Conservation (phyloP, 2,888 invertebrate genomes). For the Argyresthia goedartella region DNA sequence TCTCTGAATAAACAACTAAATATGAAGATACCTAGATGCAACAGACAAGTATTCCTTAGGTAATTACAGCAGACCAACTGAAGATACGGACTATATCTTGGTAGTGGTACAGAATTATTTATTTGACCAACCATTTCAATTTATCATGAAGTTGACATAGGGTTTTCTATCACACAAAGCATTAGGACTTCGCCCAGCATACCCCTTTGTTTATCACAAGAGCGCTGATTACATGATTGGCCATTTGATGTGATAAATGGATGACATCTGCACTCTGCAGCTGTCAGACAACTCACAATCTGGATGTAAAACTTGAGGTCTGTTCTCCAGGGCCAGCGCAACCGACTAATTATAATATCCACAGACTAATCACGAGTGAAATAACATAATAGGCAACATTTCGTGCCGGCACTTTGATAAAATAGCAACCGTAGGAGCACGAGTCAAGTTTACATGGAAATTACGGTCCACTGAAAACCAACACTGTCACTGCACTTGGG, state of each 20-base stretch:
- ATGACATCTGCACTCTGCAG: constrained; percentile 18
- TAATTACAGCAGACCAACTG: no score
- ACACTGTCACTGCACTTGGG: constrained; percentile 33
- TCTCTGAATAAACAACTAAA: no score
- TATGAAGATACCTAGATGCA: no score
- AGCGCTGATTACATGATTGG: constrained; percentile 23
- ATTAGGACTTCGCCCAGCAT: constrained; percentile 19
- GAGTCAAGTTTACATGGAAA: neutral
- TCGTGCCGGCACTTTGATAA: constrained; percentile 36
- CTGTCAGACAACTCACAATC: constrained; percentile 14
- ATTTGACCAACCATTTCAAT: no score
- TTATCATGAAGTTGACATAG: no score
- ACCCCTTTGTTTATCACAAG: constrained; percentile 45
- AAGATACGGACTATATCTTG: no score
- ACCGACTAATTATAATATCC: constrained; percentile 20
- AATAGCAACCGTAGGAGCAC: no score
- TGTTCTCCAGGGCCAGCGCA: constrained; percentile 10
- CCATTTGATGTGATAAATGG: constrained; percentile 16
- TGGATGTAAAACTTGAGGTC: constrained; percentile 17
- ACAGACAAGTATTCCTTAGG: no score
- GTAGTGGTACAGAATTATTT: no score
- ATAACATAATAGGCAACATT: constrained; percentile 26
- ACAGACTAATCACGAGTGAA: constrained; percentile 33
- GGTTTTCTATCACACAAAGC: no score
- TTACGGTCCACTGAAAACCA: constrained; percentile 18